phyloP scores from a whole-genome alignment of 1,140 invertebrate genomes.

The Drosophila asahinai region DNA sequence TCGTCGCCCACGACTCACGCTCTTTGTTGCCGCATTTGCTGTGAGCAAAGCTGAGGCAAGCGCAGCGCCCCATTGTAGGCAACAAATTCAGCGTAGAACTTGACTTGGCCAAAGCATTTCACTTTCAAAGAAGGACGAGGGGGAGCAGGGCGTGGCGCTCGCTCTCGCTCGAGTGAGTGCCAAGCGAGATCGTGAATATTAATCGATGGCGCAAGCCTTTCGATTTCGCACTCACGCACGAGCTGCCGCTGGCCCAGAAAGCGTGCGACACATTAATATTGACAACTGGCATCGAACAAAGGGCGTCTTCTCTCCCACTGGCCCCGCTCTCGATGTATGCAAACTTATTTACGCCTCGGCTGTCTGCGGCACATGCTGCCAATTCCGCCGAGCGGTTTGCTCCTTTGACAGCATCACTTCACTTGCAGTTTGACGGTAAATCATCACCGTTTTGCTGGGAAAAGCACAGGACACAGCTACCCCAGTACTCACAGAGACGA shows the following conservation, averaged over 20 bases:
- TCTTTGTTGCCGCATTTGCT: constrained; percentile 23
- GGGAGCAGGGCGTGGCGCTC: background rate
- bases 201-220: constrained; percentile 40
- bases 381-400: constrained; percentile 16
- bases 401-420: constrained; percentile 61
- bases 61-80: constrained; percentile 42
- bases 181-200: constrained; percentile 28
- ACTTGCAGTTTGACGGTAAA: constrained; percentile 57
- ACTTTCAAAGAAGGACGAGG: constrained; percentile 28
- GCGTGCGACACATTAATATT: constrained; percentile 25
- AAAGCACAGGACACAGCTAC: constrained; percentile 5
- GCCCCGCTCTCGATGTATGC: constrained; percentile 12
- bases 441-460: constrained; percentile 35
- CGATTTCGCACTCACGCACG: constrained; percentile 27
- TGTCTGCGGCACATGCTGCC: constrained; percentile 30
- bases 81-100: constrained; percentile 65
- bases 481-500: background rate
- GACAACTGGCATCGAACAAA: constrained; percentile 31
- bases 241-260: constrained; percentile 11
- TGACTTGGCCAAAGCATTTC: constrained; percentile 58
- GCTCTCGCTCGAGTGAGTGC: constrained; percentile 38
- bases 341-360: constrained; percentile 38
- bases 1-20: background rate
- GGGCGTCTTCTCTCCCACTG: background rate
- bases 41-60: constrained; percentile 32